Conservation (phyloP, 2,888 invertebrate species). For the Cheilosia scutellata region DNA sequence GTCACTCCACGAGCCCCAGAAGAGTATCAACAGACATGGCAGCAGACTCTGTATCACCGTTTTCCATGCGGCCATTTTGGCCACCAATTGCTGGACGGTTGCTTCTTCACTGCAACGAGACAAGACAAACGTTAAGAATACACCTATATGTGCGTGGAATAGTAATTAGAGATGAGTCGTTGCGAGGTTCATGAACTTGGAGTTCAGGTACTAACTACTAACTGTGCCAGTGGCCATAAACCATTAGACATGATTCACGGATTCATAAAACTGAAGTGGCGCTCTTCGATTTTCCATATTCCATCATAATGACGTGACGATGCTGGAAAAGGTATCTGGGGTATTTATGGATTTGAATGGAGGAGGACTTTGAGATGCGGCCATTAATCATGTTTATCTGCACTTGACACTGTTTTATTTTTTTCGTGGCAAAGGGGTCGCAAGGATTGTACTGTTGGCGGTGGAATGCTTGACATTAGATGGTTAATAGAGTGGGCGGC, state of each 20-base stretch:
- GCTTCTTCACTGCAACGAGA: constrained; percentile 85
- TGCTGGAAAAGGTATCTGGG: background rate
- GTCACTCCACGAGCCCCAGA: constrained; percentile 92
- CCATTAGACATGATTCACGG: constrained; percentile 8
- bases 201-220: background rate
- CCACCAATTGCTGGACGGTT: constrained; percentile 90
- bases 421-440: background rate
- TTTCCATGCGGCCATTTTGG: constrained; percentile 94
- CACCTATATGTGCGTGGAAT: constrained; percentile 44
- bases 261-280: constrained; percentile 23
- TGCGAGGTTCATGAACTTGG: constrained; percentile 21
- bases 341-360: constrained; percentile 19
- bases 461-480: background rate
- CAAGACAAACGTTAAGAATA: constrained; percentile 25
- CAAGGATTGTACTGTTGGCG: background rate
- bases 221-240: constrained; percentile 36
- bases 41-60: constrained; percentile 92
- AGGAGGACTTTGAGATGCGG: background rate
- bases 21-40: constrained; percentile 92
- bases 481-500: background rate
- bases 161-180: constrained; percentile 28
- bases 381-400: constrained; percentile 63
- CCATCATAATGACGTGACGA: constrained; percentile 11
- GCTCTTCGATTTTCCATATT: constrained; percentile 46
- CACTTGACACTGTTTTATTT: constrained; percentile 38